Conservation (phyloP, 2,797 vertebrate species). For the Fistularia tabacaria region DNA sequence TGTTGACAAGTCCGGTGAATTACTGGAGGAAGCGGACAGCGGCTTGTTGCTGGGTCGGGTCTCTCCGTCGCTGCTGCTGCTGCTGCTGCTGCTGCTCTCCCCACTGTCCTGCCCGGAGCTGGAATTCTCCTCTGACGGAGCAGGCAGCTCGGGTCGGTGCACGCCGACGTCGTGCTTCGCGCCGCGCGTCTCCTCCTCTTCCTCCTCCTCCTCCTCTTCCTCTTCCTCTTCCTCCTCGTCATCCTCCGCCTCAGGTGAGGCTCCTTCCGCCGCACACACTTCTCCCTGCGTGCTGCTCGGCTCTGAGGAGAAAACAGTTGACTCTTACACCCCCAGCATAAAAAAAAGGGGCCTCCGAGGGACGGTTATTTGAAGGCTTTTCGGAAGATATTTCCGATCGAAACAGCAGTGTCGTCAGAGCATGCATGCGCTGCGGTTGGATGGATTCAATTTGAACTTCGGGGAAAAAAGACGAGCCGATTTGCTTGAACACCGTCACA, state of each 20-base stretch:
- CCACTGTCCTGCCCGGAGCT: conserved; percentile 61
- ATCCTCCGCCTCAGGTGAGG: conserved; percentile 51
- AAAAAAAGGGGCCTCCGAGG: not conserved
- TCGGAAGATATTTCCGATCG: no score
- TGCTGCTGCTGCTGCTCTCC: conserved; percentile 52
- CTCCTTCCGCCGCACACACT: conserved; percentile 59
- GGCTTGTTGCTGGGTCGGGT: conserved; percentile 66
- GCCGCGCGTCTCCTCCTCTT: conserved; percentile 61
- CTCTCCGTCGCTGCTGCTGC: conserved; percentile 64
- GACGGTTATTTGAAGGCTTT: no score
- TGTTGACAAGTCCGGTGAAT: conserved; percentile 74
- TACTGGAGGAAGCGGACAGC: conserved; percentile 62
- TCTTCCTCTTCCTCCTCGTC: no score
- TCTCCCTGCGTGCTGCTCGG: conserved; percentile 76
- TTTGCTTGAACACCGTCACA: no score
- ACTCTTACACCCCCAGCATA: not conserved
- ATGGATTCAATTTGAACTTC: no score
- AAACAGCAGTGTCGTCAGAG: not conserved
- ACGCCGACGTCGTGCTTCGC: conserved; percentile 66
- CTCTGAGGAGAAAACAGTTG: conserved; percentile 60
- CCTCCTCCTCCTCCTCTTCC: conserved; percentile 67
- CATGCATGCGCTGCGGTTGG: no score
- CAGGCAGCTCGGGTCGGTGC: conserved; percentile 71
- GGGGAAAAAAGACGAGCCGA: no score
- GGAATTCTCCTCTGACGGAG: conserved; percentile 65